Conservation (phyloP, 2,888 invertebrate genomes). For the Pammene fasciana region DNA sequence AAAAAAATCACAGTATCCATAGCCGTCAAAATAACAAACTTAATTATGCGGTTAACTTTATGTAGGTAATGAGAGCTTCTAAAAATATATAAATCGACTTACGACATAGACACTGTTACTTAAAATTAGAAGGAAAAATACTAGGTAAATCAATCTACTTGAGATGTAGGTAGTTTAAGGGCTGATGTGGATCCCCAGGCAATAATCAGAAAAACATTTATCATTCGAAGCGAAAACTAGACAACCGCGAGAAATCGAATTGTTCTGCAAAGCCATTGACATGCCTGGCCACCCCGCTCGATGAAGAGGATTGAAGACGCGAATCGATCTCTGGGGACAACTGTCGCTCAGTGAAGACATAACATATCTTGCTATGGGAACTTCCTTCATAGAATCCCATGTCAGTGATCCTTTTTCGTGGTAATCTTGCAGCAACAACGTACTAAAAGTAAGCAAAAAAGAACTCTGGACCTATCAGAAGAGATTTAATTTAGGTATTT, state of each 20-base stretch:
- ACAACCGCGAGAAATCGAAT: conserved; percentile 20
- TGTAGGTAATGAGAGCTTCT: too few species aligned
- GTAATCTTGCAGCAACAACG: background rate
- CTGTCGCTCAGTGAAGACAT: conserved; percentile 11
- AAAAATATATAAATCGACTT: too few species aligned
- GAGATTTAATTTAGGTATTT: background rate
- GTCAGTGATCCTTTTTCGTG: too few species aligned
- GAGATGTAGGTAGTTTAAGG: background rate
- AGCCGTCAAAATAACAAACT: too few species aligned
- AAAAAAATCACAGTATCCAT: too few species aligned
- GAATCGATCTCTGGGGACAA: conserved; percentile 28
- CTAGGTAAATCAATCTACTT: background rate
- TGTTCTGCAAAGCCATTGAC: background rate
- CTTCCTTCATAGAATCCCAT: background rate
- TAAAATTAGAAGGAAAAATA: background rate
- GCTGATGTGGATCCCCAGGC: background rate
- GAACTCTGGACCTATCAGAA: background rate
- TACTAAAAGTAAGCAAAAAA: background rate
- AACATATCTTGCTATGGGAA: background rate
- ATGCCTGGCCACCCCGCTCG: conserved; percentile 26
- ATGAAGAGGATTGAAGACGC: background rate
- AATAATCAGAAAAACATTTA: conserved; percentile 23
- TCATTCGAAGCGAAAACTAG: conserved; percentile 13
- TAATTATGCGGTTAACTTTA: too few species aligned
- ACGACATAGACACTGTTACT: background rate